phyloP scores from a whole-genome alignment of 2,113 vertebrate species.

The Notarius quadriscutis region DNA sequence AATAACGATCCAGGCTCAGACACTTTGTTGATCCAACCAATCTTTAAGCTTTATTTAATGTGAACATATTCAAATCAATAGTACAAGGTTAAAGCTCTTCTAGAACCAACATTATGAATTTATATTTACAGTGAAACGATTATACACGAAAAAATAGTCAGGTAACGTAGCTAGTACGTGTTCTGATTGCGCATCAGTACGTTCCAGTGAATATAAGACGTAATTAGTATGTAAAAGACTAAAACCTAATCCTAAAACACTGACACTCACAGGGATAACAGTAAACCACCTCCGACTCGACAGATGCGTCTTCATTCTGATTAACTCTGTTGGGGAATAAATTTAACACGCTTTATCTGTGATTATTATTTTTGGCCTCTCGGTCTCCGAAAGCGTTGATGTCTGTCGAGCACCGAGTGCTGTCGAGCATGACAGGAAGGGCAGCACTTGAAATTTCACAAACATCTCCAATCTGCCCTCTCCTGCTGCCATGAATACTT shows the following conservation, averaged over 20 bases:
- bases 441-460: constrained; percentile 35
- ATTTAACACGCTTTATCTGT: constrained; percentile 15
- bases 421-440: constrained; percentile 39
- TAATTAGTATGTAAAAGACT: constrained; percentile 17
- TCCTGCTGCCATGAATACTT: constrained; percentile 33
- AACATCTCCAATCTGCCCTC: constrained; percentile 32
- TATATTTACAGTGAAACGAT: background rate
- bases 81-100: background rate
- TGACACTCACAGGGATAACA: background rate
- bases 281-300: background rate
- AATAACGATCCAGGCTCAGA: background rate
- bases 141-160: too few relatives aligned
- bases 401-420: background rate
- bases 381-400: background rate
- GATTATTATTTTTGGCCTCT: constrained; percentile 26
- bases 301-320: background rate
- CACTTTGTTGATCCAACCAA: background rate
- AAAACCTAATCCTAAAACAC: background rate
- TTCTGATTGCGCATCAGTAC: background rate
- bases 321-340: constrained; percentile 15
- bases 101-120: background rate
- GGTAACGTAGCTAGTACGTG: background rate
- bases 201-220: background rate
- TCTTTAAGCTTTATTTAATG: background rate
- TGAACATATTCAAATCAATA: background rate